phyloP scores from a whole-genome alignment of 2,797 vertebrate species.

The Lepus townsendii region DNA sequence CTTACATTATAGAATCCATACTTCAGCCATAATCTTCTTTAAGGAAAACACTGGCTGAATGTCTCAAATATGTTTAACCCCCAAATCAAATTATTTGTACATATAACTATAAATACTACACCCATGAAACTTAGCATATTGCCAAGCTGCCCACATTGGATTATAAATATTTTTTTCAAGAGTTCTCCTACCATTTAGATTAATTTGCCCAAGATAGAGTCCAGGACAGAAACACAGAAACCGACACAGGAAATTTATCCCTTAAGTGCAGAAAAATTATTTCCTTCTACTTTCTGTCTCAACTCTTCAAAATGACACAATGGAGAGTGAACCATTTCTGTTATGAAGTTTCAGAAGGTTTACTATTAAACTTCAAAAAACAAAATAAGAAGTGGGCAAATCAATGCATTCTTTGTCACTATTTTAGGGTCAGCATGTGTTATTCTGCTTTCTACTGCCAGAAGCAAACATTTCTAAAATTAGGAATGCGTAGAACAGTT shows the following conservation, averaged over 20 bases:
- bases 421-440: background rate
- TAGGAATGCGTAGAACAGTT: background rate
- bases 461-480: slow-evolving; percentile 30
- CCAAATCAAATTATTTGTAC: background rate
- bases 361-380: background rate
- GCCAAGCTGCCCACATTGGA: background rate
- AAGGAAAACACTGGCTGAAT: background rate
- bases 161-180: background rate
- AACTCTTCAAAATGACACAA: background rate
- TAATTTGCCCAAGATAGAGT: background rate
- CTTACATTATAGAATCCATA: background rate
- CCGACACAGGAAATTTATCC: background rate
- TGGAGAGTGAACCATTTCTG: background rate
- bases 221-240: background rate
- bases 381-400: background rate
- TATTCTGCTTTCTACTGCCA: background rate
- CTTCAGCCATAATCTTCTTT: background rate
- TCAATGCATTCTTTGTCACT: slow-evolving; percentile 10
- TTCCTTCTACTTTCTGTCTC: background rate
- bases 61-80: background rate
- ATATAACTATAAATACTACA: background rate
- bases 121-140: too few relatives aligned
- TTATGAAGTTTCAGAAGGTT: background rate
- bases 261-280: slow-evolving; percentile 34
- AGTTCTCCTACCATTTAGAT: background rate